phyloP scores from a whole-genome alignment of 2,888 invertebrate genomes.

The Linnaemya tessellans region DNA sequence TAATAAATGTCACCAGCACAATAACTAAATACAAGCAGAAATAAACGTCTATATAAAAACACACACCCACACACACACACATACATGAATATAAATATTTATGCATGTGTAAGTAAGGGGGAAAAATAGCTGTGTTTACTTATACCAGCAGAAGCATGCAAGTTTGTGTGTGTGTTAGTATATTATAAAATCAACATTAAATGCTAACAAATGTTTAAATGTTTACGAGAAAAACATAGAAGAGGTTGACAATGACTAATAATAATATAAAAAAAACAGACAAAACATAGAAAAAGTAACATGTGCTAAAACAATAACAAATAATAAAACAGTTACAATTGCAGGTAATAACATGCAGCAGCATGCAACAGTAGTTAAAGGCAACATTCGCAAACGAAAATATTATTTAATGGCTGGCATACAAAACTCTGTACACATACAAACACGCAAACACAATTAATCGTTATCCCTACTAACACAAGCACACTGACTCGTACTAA shows the following conservation, averaged over 20 bases:
- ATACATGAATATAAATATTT: background rate
- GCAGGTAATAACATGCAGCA: constrained; percentile 48
- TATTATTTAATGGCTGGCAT: constrained; percentile 29
- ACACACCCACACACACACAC: background rate
- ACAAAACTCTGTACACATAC: background rate
- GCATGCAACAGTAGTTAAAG: constrained; percentile 46
- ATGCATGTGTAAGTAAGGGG: background rate
- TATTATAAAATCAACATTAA: constrained; percentile 34
- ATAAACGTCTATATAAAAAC: background rate
- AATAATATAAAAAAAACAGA: background rate
- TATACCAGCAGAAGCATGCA: background rate
- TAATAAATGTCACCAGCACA: constrained; percentile 38
- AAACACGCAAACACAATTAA: background rate
- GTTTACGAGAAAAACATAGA: constrained; percentile 50
- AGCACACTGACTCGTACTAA: background rate
- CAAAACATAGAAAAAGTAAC: constrained; percentile 10
- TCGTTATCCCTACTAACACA: background rate
- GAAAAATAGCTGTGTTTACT: no score
- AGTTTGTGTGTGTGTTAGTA: background rate
- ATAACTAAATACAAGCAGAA: background rate
- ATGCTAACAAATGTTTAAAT: constrained; percentile 37
- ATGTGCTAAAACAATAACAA: constrained; percentile 40
- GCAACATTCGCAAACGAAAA: constrained; percentile 17
- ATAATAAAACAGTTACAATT: constrained; percentile 41
- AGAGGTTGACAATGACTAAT: constrained; percentile 41